These are phyloP conservation scores for Stegana nigrithorax DNA, from an alignment of 2,888 invertebrate species.

Conservation along the genomic window DNA sequence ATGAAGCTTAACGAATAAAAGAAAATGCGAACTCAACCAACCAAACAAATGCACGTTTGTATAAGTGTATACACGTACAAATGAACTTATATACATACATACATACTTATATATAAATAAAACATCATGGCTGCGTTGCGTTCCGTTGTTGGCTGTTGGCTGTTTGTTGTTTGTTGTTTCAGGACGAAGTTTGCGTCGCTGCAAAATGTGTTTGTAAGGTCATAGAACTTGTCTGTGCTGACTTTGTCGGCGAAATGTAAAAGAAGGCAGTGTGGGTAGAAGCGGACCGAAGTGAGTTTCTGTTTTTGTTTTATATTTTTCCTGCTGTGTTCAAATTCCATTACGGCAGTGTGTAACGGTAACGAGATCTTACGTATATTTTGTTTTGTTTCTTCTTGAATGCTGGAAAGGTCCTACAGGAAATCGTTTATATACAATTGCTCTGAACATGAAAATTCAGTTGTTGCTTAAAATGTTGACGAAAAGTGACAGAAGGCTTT, in stretches of 20 bases:
- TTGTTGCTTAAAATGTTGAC: too few species aligned
- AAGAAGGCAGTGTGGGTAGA: background rate
- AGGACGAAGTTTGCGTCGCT: too few species aligned
- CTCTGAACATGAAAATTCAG: too few species aligned
- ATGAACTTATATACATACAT: background rate
- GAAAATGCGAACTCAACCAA: background rate
- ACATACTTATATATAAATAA: background rate
- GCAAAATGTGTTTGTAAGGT: constrained; percentile 62
- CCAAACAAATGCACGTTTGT: background rate
- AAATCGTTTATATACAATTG: too few species aligned
- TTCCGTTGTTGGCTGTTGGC: constrained; percentile 35
- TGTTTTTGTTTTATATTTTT: too few species aligned
- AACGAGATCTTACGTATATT: too few species aligned
- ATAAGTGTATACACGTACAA: background rate
- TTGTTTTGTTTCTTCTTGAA: too few species aligned
- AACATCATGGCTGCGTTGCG: background rate
- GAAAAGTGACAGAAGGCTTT: too few species aligned
- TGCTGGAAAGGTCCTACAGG: too few species aligned
- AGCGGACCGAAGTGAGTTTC: background rate
- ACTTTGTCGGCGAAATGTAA: constrained; percentile 39
- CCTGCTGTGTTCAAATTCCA: too few species aligned
- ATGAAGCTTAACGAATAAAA: constrained; percentile 1
- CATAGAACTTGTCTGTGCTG: constrained; percentile 65
- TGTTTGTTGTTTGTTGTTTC: too few species aligned
- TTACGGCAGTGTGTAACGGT: too few species aligned